Base-by-base conservation (phyloP, 2,113 vertebrate genomes). In the Cryptotis parvus region DNA sequence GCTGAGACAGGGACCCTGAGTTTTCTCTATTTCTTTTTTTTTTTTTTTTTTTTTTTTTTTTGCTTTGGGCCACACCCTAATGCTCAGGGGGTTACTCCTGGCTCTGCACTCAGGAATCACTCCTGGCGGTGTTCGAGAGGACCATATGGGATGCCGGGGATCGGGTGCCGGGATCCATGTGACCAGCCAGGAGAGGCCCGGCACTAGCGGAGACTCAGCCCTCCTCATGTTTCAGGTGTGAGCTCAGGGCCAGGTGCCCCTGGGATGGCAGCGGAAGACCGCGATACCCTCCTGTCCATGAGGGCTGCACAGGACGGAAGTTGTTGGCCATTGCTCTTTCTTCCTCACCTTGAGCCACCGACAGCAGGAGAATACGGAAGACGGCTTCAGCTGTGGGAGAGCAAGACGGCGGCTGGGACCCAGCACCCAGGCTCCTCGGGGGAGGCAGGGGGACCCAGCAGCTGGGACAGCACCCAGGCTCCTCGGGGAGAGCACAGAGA, bases 241-340 rank as follows among this genome's bases (percentile, higher is more conserved):
- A 27, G 29, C 22, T 37, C 35, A 70, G 31, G 87, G 22, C 20
- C 83, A 41, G 0, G 35, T 16, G 43, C 41, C 0, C 63, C 29
- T 29, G n/a, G 16, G 68, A 97, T 16, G 96, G 98, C 24, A n/a
- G 97, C 37, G 97, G 96, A 99, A 99, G 87, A 0, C 99, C 98
- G 31, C n/a, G n/a, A 98, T 45, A 99, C 97, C 0, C 97, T 96
- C 29, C 99, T 98, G 1, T 98, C 94, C 95, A 97, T 98, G 24
- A 99, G 96, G 99, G 98, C 97, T 99, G 99, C 69, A 99, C 98
- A 2, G 98, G 98, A 0, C 99, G 99, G 94, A 98, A 99, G 96
- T 99, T 99, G 98, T 99, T 98, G 89, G 98, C 98, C 99, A 99
- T 99, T 8, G 96, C 96, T 96, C 97, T 98, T 94, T 99, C 99